These are phyloP conservation scores for Cherax quadricarinatus DNA, from an alignment of 1,140 invertebrate species.

Conservation along the genomic window DNA sequence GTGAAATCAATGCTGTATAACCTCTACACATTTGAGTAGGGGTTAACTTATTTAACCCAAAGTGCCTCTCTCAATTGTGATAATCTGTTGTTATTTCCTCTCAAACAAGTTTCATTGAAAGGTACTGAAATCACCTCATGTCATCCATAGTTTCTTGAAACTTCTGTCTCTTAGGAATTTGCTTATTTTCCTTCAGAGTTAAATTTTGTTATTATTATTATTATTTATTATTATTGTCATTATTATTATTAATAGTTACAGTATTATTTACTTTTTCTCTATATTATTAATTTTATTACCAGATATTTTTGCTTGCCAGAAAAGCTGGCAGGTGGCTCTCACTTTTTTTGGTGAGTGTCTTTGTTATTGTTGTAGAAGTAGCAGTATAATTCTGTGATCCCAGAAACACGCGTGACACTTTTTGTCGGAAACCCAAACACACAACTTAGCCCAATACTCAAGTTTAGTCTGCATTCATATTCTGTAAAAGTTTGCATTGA, in stretches of 20 bases:
- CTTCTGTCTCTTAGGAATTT: conserved; percentile 42
- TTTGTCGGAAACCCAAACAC: conserved; percentile 64
- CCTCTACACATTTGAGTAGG: conserved; percentile 74
- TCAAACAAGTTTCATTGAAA: conserved; percentile 63
- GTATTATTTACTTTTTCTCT: conserved; percentile 3
- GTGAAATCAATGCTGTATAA: conserved; percentile 67
- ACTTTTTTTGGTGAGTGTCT: conserved; percentile 54
- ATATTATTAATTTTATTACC: no score
- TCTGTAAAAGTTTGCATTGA: not conserved
- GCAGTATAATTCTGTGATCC: conserved; percentile 69
- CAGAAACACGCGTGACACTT: conserved; percentile 69
- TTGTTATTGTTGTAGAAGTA: conserved; percentile 70
- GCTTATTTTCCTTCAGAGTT: conserved; percentile 27
- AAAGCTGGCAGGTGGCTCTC: conserved; percentile 59
- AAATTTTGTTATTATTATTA: not conserved
- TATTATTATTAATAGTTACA: not conserved
- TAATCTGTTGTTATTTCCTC: conserved; percentile 73
- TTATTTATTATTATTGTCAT: no score
- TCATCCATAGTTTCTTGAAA: conserved; percentile 59
- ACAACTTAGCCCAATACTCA: conserved; percentile 53
- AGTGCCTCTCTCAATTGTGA: conserved; percentile 74
- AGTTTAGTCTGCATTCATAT: conserved; percentile 53
- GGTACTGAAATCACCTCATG: conserved; percentile 54
- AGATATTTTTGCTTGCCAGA: not conserved
- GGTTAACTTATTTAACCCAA: conserved; percentile 73